Evolutionary conservation across 2,797 vertebrate species (phyloP).

Genomic region (Zalophus californianus): DNA sequence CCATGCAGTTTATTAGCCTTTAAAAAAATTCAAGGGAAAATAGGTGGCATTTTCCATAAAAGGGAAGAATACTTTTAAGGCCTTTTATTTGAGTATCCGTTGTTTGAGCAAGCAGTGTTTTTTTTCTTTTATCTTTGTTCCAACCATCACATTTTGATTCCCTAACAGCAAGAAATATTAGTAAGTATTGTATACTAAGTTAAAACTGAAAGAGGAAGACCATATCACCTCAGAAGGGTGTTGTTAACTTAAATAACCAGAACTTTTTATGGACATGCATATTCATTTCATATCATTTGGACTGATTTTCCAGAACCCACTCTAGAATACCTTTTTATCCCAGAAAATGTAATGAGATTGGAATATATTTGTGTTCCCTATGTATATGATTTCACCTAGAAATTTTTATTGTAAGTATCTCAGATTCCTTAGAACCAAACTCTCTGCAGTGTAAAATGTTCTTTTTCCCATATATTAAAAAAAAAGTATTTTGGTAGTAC

Average conservation of each 20-base stretch:
- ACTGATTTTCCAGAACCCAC: neutral
- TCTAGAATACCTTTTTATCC: conserved; percentile 6
- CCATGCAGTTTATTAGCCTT: neutral
- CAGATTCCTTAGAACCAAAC: neutral
- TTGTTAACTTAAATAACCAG: neutral
- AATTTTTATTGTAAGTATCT: neutral
- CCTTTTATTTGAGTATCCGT: neutral
- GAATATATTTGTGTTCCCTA: neutral
- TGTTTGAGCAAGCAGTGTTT: neutral
- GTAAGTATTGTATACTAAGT: neutral
- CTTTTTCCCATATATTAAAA: neutral
- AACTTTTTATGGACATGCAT: neutral
- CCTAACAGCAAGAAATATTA: neutral
- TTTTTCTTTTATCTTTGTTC: neutral
- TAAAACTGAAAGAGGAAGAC: neutral
- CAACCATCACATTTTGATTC: neutral
- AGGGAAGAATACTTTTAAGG: neutral
- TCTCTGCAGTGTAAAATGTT: neutral
- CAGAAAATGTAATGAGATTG: neutral
- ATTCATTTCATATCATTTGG: neutral
- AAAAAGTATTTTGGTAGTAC: neutral
- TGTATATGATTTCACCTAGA: neutral
- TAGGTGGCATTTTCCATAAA: neutral
- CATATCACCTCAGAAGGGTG: neutral
- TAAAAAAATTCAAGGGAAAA: conserved; percentile 17